These are phyloP conservation scores for Hemitrygon akajei DNA, from an alignment of 2,797 vertebrate genomes.

Conservation along the genomic window DNA sequence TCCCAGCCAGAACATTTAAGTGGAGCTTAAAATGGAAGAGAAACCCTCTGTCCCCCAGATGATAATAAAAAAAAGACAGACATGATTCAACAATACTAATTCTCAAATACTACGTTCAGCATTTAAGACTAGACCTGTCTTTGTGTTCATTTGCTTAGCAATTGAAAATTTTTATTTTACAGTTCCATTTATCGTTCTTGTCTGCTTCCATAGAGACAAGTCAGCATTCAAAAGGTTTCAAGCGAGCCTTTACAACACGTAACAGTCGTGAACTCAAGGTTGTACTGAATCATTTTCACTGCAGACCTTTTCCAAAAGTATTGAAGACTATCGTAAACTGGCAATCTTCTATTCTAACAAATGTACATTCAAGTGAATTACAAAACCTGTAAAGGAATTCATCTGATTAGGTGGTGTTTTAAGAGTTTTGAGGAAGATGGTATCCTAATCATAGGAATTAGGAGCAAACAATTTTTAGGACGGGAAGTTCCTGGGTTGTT, in stretches of 20 bases:
- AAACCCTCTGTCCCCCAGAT: background rate
- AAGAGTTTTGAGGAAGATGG: background rate
- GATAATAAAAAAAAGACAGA: background rate
- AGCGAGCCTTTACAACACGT: background rate
- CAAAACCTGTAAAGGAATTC: background rate
- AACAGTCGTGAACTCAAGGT: background rate
- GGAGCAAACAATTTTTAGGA: background rate
- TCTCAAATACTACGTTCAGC: background rate
- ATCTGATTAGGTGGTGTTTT: background rate
- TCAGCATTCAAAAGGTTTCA: background rate
- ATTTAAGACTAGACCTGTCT: background rate
- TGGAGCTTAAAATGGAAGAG: background rate
- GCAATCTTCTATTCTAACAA: background rate
- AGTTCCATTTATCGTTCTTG: background rate
- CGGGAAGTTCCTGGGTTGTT: background rate
- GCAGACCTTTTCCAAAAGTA: background rate
- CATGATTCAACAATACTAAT: background rate
- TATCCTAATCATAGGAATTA: background rate
- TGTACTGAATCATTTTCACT: background rate
- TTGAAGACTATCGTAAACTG: background rate
- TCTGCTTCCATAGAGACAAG: background rate
- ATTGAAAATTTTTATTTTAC: background rate
- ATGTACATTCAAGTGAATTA: background rate
- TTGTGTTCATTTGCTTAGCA: background rate
- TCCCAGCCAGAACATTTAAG: background rate